Evolutionary conservation across 2,797 vertebrate species (phyloP), one percentile per base, ranked within the genome.

Genomic region (Sebastes vulpes): DNA sequence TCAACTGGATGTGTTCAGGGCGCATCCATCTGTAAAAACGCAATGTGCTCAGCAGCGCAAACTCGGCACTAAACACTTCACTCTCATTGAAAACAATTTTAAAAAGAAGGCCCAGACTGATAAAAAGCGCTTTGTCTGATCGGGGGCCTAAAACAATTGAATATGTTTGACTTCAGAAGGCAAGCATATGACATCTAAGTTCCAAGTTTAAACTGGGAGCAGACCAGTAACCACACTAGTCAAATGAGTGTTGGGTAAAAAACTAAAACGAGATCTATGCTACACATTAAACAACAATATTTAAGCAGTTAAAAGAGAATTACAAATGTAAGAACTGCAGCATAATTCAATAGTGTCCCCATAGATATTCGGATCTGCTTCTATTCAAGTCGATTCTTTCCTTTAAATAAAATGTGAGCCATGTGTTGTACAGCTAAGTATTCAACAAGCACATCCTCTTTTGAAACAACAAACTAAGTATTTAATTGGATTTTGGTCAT

Each of bases 401-500:
- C 26, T 28, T 26, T 26, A 26, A 26, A 26, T 26, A 26, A 26
- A 26, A 28, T 28, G 5, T 28, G 26, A 28, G 26, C 26, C 26
- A 28, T 28, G 26, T 28, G 26, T 28, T 28, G 26, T 28, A 28
- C 26, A 28, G n/a, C 58, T 35, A 52, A 16, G 2, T 8, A 18
- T 63, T 59, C 42, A 63, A 48, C 65, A 25, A 70, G 48, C 46
- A n/a, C 32, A 21, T 54, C 48, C 28, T 72, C 50, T 61, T 74
- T 59, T 58, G 20, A 72, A 81, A 50, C 46, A 79, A 69, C 64
- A 72, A 71, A 56, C 25, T 50, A 38, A 38, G 61, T 14, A n/a
- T 84, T 74, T 59, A 65, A 77, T 85, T 56, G 11, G 20, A 56
- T 75, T 85, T 75, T 56, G n/a, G 54, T 81, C 35, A 67, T 79